Base-by-base conservation (phyloP, 1,140 invertebrate species). In the Psilanteris sp. region DNA sequence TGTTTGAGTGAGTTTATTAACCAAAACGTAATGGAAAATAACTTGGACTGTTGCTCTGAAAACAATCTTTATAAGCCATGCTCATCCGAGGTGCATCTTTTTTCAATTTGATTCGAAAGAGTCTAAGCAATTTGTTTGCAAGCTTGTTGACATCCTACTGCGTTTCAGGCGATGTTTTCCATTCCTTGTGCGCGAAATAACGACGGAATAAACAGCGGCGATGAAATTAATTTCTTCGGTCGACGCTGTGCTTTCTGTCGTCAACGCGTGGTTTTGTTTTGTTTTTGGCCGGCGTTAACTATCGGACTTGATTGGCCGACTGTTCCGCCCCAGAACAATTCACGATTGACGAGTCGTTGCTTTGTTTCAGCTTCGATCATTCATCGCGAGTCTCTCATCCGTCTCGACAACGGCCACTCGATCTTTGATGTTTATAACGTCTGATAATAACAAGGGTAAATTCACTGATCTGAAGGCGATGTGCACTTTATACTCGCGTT, bases 361-460 rank as follows among this genome's bases (percentile, higher is more conserved):
- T 32, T 52, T 26, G 48, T 52, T 52, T 52, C 20, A 52, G 32
- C 22, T 27, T 6, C 11, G 50, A 54, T 39, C 22, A 24, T 29
- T 54, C 18, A 54, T 54, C 8, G 24, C 50, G 15, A 54, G 24
- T 24, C 50, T 39, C 50, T 54, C 50, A 54, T 39, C 34, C 20
- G 34, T 14, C 24, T n/a, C 22, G 20, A 13, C 9, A 22, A 26
- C n/a, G 18, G 20, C 10, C 24, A 24, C 11, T 24, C 6, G 11
- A 50, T 50, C 59, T 64, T 64, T 64, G 34, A 64, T 64, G 46
- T 48, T 32, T 14, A 22, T 32, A 24, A 13, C 31, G 4, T 59
- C 11, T 37, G 37, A 43, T 64, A 52, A 64, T 64, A 41, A 64
- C 59, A 64, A 52, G 46, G 46, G 8, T 6, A 41, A 48, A 41